A percentile compares a stretch with the other conserved stretches of the same genome.
Evolutionary conservation across 2,113 vertebrate genomes (phyloP).

Genomic region (Polyodon spathula): DNA sequence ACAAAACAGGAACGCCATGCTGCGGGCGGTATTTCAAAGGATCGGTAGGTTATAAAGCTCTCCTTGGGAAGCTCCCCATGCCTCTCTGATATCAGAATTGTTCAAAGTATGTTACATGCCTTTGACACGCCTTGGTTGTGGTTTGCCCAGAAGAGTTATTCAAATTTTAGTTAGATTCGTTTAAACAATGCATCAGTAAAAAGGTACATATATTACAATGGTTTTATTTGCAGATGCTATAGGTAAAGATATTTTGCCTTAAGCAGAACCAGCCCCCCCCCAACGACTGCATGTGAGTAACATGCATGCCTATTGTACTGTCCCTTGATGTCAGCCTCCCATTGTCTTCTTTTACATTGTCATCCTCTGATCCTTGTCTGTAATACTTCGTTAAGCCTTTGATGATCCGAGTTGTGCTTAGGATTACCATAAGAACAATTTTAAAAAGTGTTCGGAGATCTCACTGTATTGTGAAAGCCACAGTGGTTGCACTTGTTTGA

Average conservation of each 20-base stretch:
- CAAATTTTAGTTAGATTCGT: no score
- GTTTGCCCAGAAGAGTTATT: no score
- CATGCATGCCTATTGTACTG: conserved; percentile 11
- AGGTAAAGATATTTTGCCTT: not conserved
- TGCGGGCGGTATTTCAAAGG: not conserved
- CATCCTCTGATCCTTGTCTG: conserved; percentile 22
- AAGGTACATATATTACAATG: no score
- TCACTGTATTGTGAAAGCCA: conserved; percentile 14
- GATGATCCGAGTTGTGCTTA: conserved; percentile 15
- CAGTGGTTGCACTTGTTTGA: conserved; percentile 22
- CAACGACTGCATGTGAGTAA: conserved; percentile 12
- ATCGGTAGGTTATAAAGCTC: not conserved
- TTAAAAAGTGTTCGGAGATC: conserved; percentile 19
- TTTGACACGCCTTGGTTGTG: not conserved
- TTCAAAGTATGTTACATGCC: not conserved
- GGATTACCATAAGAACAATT: conserved; percentile 21
- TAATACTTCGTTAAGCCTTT: conserved; percentile 14
- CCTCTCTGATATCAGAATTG: not conserved
- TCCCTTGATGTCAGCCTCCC: conserved; percentile 8
- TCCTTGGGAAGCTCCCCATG: not conserved
- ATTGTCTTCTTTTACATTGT: conserved; percentile 21
- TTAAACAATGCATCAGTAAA: no score
- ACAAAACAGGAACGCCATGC: conserved; percentile 3
- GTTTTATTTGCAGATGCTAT: no score
- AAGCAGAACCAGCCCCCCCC: no score